Evolutionary conservation across 2,113 vertebrate species (phyloP), one percentile per base, ranked within the genome.

Genomic region (Nematolebias whitei): DNA sequence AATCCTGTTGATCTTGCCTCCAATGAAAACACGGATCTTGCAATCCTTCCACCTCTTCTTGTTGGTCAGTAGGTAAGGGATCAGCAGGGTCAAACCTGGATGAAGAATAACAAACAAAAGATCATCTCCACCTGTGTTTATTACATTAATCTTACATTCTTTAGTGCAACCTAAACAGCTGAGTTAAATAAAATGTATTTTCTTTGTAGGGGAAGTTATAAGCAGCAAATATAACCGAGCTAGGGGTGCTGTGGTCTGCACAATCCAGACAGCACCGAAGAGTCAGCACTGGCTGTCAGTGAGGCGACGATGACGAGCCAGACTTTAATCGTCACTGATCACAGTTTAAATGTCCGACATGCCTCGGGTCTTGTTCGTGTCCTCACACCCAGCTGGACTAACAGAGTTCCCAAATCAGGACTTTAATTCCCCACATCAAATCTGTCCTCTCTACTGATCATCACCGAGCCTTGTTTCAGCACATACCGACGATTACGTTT

Each of bases 41-140:
- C 93, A 94, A 47, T 94, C 90, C 45, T 89, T 89, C 93, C 93
- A 94, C 72, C 91, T 88, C 80, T 93, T 94, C 79, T 94, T 99
- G 53, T 97, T 98, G 63, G 96, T 99, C 63, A 99, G 88, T 71
- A 99, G 93, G 85, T 98, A 99, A 0, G 98, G 98, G 87, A 99
- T 99, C 80, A 99, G 78, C 80, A 99, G 87, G 1, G 98, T 98
- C 89, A 99, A 89, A 74, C 98, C 98, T 93, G 63, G 14, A 32
- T 2, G 13, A 5, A 2, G 38, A 19, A 68, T 15, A 61, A 14
- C 11, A 45, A 26, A 11, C 3, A 44, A n/a, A n/a, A n/a, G 16
- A 2, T 22, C 19, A 53, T 20, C 54, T 40, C 6, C n/a, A 61
- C 19, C 13, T 48, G 13, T 0, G 2, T 0, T 13, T 35, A 20